Conservation (phyloP, 2,113 vertebrate genomes). For the Catharus fuscescens region DNA sequence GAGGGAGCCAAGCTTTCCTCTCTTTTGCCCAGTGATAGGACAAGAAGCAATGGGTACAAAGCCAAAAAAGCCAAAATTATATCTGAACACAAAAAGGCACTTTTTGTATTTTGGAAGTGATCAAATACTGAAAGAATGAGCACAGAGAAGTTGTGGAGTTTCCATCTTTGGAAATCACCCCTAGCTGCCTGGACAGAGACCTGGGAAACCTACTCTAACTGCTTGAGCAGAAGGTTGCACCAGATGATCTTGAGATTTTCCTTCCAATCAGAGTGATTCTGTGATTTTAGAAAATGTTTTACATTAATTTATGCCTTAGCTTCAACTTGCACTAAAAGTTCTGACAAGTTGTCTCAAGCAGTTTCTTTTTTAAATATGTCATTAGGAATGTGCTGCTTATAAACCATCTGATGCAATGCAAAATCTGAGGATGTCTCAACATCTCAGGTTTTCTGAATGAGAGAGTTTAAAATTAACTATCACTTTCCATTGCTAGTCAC, state of each 20-base stretch:
- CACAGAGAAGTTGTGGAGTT: neutral
- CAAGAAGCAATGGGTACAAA: neutral
- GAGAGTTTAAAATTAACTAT: neutral
- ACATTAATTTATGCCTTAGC: neutral
- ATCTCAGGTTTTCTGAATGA: conserved; percentile 2
- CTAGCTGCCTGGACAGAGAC: neutral
- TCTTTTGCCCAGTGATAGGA: neutral
- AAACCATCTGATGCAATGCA: neutral
- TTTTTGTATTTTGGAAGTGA: neutral
- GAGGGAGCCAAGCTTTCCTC: neutral
- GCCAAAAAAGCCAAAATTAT: neutral
- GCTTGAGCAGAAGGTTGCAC: neutral
- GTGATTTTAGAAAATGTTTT: neutral
- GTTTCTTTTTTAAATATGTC: neutral
- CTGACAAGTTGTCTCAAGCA: neutral
- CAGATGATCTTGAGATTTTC: neutral
- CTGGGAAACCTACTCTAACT: neutral
- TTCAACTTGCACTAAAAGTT: neutral
- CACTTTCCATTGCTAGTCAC: neutral
- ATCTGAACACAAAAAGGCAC: neutral
- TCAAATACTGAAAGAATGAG: neutral
- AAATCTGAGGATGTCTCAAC: neutral
- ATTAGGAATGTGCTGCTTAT: neutral
- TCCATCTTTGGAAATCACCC: neutral
- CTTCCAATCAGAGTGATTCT: neutral